These are phyloP conservation scores for Anabas testudineus DNA, from an alignment of 2,797 vertebrate genomes.

Conservation along the genomic window DNA sequence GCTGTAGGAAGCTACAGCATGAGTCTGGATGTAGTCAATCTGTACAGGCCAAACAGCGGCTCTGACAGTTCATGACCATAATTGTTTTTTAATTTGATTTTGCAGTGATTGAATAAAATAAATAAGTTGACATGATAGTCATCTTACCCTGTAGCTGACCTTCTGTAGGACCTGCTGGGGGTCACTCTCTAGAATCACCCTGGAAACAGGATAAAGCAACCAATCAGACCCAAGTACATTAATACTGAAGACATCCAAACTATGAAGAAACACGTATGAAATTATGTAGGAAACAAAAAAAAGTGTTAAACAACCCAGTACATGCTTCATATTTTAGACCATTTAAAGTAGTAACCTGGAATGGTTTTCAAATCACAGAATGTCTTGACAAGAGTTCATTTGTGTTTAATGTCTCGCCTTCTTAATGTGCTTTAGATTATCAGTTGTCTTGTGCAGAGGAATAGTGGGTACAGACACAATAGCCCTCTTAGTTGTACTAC, in stretches of 20 bases:
- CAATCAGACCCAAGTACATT: conserved; percentile 21
- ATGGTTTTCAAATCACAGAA: too few relatives aligned
- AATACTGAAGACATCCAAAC: neutral
- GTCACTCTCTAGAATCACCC: conserved; percentile 95
- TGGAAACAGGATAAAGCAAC: conserved; percentile 65
- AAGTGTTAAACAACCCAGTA: too few relatives aligned
- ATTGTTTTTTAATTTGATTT: neutral
- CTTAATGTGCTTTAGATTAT: too few relatives aligned
- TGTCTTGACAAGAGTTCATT: too few relatives aligned
- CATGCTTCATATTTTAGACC: too few relatives aligned
- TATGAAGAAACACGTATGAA: neutral
- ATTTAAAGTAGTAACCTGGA: too few relatives aligned
- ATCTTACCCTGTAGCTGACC: conserved; percentile 92
- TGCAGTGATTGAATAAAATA: neutral
- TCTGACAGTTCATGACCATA: neutral
- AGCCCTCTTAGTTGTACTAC: too few relatives aligned
- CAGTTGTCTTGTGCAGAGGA: too few relatives aligned
- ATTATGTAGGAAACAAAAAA: too few relatives aligned
- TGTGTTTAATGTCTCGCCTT: too few relatives aligned
- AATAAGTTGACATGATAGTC: neutral
- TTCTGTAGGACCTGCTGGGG: conserved; percentile 93
- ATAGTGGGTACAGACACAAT: too few relatives aligned
- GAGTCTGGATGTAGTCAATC: neutral
- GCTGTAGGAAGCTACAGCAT: conserved; percentile 19
- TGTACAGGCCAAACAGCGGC: conserved; percentile 22